phyloP scores from a whole-genome alignment of 2,113 vertebrate genomes.

The Narcine bancroftii region DNA sequence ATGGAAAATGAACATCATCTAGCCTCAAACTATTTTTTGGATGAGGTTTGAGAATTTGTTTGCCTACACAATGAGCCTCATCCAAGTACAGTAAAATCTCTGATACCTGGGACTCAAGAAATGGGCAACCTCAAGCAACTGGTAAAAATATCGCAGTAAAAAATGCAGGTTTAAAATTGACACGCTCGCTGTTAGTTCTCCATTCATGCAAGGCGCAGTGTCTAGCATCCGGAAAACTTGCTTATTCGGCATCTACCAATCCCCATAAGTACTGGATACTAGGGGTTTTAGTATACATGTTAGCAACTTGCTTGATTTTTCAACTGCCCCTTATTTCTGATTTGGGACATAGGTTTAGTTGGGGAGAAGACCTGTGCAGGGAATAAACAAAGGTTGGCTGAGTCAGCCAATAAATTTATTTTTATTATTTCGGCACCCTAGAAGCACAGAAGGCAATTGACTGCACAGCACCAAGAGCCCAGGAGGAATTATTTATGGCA shows the following conservation, averaged over 20 bases:
- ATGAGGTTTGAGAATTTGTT: too few species aligned
- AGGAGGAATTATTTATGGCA: conserved; percentile 47
- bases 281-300: too few species aligned
- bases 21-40: background rate
- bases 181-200: too few species aligned
- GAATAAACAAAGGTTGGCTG: background rate
- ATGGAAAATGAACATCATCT: background rate
- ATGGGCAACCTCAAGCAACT: too few species aligned
- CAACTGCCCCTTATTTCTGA: background rate
- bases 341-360: background rate
- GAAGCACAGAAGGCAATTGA: background rate
- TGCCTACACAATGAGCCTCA: background rate
- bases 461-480: background rate
- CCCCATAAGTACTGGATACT: too few species aligned
- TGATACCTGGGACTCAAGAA: too few species aligned
- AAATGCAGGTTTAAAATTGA: too few species aligned
- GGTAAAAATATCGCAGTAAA: too few species aligned
- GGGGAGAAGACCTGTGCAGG: background rate
- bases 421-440: conserved; percentile 1
- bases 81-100: background rate
- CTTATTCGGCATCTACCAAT: too few species aligned
- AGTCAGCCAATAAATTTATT: background rate
- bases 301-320: background rate
- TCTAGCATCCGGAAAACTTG: too few species aligned
- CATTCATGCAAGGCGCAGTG: too few species aligned